These are phyloP conservation scores for Pelvicachromis taeniatus DNA, from an alignment of 2,113 vertebrate genomes.

Conservation along the genomic window DNA sequence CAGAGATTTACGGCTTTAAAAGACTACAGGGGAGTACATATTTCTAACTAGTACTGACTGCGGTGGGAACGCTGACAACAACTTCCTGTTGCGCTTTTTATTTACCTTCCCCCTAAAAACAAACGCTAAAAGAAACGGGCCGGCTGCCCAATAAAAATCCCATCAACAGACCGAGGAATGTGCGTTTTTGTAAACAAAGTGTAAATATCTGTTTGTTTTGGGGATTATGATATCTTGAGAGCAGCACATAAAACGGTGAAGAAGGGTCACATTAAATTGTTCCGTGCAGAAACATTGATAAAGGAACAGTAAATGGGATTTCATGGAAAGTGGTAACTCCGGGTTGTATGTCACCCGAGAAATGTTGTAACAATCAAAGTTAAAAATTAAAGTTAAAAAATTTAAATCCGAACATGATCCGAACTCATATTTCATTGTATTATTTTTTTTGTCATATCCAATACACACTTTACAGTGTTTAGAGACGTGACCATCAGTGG, in stretches of 20 bases:
- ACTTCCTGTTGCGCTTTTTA: constrained; percentile 51
- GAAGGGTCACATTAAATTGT: background rate
- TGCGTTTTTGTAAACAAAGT: background rate
- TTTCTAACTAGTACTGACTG: background rate
- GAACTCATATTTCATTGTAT: too few relatives aligned
- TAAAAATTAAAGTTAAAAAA: background rate
- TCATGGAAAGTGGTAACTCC: background rate
- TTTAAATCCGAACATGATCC: background rate
- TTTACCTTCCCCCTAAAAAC: constrained; percentile 54
- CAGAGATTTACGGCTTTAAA: background rate
- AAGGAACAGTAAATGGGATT: background rate
- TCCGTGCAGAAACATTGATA: constrained; percentile 16
- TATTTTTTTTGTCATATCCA: background rate
- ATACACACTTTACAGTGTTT: background rate
- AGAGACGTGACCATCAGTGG: background rate
- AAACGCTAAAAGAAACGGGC: background rate
- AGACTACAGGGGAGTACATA: constrained; percentile 5
- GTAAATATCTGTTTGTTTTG: background rate
- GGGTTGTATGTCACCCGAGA: background rate
- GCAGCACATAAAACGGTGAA: background rate
- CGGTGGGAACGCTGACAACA: constrained; percentile 41
- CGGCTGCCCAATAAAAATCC: background rate
- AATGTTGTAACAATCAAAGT: background rate
- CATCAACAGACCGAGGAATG: background rate
- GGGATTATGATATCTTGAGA: accelerated